phyloP scores from a whole-genome alignment of 2,797 vertebrate species.

The Harpagifer antarcticus region DNA sequence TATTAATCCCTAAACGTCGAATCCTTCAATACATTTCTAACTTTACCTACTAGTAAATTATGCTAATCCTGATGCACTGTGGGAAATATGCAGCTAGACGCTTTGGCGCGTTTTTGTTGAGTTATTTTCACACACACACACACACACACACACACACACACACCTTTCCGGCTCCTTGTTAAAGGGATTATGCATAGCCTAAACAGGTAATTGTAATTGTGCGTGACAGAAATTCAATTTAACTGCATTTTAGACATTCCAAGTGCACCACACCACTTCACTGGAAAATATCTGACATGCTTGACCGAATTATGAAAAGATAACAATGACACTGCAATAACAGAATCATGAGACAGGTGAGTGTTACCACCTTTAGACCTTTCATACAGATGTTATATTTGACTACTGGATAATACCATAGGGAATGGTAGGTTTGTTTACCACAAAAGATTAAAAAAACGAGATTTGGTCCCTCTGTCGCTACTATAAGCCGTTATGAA shows the following conservation, averaged over 20 bases:
- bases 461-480: neutral
- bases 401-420: neutral
- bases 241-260: constrained; percentile 47
- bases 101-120: neutral
- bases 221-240: neutral
- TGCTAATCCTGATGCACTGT: constrained; percentile 23
- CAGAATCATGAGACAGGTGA: neutral
- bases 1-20: no score
- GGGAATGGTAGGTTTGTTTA: neutral
- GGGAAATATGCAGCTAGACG: constrained; percentile 32
- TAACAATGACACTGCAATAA: neutral
- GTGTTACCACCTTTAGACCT: neutral
- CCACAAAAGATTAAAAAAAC: neutral
- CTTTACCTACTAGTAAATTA: no score
- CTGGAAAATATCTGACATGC: neutral
- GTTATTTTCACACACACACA: neutral
- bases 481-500: neutral
- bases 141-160: constrained; percentile 5
- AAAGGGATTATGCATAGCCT: neutral
- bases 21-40: no score
- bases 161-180: constrained; percentile 12
- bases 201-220: constrained; percentile 10
- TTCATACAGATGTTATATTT: neutral
- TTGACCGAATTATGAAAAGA: neutral
- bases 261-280: neutral